A percentile compares a stretch with the other conserved stretches of the same genome.
These are phyloP conservation scores for Cheilosia pagana DNA, from an alignment of 2,888 invertebrate species.

Conservation along the genomic window DNA sequence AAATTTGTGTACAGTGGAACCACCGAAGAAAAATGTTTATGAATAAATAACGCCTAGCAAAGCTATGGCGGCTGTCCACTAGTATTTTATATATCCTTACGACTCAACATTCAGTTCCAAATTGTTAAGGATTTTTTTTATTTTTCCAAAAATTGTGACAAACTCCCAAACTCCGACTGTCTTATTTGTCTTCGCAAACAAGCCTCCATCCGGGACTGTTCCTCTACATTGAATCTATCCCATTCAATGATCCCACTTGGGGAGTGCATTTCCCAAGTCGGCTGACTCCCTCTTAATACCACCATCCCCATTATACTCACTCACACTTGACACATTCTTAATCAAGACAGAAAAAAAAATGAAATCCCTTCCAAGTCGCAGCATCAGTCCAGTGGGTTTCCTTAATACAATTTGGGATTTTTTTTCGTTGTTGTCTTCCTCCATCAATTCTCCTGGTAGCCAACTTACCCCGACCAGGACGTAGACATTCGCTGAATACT, in stretches of 20 bases:
- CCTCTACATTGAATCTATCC: slow-evolving; percentile 31
- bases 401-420: slow-evolving; percentile 53
- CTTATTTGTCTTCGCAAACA: background rate
- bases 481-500: slow-evolving; percentile 69
- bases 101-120: too few species aligned
- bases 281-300: slow-evolving; percentile 49
- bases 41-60: too few species aligned
- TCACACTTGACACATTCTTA: slow-evolving; percentile 64
- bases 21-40: too few species aligned
- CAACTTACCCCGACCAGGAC: background rate
- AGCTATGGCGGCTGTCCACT: too few species aligned
- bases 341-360: slow-evolving; percentile 38
- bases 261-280: slow-evolving; percentile 10
- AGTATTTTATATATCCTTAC: too few species aligned
- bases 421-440: background rate
- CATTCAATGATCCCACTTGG: slow-evolving; percentile 33
- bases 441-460: slow-evolving; percentile 37
- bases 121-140: too few species aligned
- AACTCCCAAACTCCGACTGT: too few species aligned
- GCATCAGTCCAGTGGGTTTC: slow-evolving; percentile 47
- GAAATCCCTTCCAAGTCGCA: background rate
- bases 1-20: too few species aligned
- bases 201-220: background rate
- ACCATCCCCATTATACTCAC: slow-evolving; percentile 49
- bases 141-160: too few species aligned